Conservation (phyloP, 2,797 vertebrate genomes). For the Otolemur crassicaudatus region DNA sequence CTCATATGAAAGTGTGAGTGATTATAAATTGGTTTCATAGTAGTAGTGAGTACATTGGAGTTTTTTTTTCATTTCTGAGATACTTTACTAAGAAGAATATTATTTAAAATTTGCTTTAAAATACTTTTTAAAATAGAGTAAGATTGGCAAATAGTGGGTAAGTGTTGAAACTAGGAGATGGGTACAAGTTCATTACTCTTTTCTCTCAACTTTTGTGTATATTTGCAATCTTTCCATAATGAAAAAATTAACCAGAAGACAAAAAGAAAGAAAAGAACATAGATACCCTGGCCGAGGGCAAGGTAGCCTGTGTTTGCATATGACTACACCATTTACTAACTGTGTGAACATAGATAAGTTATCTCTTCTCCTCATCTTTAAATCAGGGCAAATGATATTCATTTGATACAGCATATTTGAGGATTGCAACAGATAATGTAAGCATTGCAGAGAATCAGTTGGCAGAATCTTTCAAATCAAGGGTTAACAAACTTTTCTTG, state of each 20-base stretch:
- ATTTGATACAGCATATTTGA: not conserved
- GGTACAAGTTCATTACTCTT: not conserved
- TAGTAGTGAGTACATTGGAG: too few relatives aligned
- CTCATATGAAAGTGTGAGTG: too few relatives aligned
- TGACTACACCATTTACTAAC: not conserved
- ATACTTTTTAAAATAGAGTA: not conserved
- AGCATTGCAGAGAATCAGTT: not conserved
- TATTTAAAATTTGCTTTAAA: slow-evolving; percentile 4
- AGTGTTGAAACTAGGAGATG: not conserved
- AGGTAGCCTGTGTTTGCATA: not conserved
- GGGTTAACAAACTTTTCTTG: not conserved
- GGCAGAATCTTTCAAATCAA: not conserved
- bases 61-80: too few relatives aligned
- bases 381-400: not conserved
- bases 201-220: not conserved
- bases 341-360: not conserved
- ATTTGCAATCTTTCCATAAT: not conserved
- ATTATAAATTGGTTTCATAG: too few relatives aligned
- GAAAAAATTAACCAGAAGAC: not conserved
- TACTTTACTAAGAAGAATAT: too few relatives aligned
- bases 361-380: not conserved
- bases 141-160: not conserved
- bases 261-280: not conserved
- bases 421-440: not conserved
- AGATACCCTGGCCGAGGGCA: not conserved